phyloP scores from a whole-genome alignment of 1,140 invertebrate genomes.

The Plectrocnemia conspersa region DNA sequence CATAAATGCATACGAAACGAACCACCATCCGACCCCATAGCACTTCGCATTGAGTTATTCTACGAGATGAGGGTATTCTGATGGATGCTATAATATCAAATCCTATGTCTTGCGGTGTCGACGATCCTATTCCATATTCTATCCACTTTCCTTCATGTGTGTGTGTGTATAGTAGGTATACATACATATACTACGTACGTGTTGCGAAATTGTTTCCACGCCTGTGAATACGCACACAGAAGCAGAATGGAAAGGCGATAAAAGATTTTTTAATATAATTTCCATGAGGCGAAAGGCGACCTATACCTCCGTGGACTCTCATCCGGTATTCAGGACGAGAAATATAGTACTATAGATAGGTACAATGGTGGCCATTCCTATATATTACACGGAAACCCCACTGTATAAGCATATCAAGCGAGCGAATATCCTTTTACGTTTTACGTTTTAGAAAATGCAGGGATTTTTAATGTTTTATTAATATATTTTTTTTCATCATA shows the following conservation, averaged over 20 bases:
- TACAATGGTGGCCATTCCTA: constrained; percentile 18
- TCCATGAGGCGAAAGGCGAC: no score
- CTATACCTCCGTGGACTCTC: no score
- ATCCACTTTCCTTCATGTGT: constrained; percentile 33
- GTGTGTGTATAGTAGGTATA: no score
- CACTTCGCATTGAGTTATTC: constrained; percentile 35
- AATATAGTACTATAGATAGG: constrained; percentile 27
- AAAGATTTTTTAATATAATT: no score
- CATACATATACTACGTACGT: no score
- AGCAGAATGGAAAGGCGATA: no score
- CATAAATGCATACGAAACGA: constrained; percentile 33
- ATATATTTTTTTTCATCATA: background rate
- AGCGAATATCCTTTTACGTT: constrained; percentile 25
- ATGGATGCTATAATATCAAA: constrained; percentile 34
- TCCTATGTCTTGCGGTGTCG: background rate
- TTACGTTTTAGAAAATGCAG: constrained; percentile 2
- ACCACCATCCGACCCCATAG: background rate
- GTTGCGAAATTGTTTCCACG: no score
- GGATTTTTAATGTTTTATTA: background rate
- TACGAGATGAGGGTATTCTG: constrained; percentile 29
- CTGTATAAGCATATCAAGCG: constrained; percentile 27
- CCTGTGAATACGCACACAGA: no score
- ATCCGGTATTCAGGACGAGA: constrained; percentile 32
- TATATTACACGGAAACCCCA: constrained; percentile 16
- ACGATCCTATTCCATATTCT: constrained; percentile 27